Percentiles rank a stretch among this genome's conserved stretches.
Conservation (phyloP, 2,113 vertebrate genomes). For the Anolis sagrei region DNA sequence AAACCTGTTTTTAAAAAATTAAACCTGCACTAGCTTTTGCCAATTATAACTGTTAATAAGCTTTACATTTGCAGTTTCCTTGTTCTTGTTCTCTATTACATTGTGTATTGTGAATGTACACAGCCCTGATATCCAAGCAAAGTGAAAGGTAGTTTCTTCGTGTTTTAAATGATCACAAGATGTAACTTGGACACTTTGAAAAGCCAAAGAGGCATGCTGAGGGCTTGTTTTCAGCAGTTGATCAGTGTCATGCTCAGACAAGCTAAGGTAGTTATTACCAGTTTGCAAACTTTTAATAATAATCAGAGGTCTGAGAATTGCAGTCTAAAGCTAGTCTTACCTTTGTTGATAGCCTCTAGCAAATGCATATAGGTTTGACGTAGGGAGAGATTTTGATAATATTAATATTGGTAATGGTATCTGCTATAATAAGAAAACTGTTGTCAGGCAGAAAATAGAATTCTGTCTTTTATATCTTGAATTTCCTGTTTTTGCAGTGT, state of each 20-base stretch:
- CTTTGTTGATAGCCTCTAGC: too few relatives aligned
- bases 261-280: too few relatives aligned
- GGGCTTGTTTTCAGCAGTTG: too few relatives aligned
- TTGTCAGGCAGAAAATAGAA: background rate
- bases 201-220: background rate
- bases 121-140: background rate
- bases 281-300: too few relatives aligned
- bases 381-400: too few relatives aligned
- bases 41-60: background rate
- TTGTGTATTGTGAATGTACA: background rate
- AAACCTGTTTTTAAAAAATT: too few relatives aligned
- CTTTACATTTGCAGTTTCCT: background rate
- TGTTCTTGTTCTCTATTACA: background rate
- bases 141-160: background rate
- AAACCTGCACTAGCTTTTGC: background rate
- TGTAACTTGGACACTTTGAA: background rate
- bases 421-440: background rate
- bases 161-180: background rate
- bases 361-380: too few relatives aligned
- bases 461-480: background rate
- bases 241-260: too few relatives aligned
- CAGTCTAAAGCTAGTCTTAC: too few relatives aligned
- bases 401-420: background rate
- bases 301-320: too few relatives aligned
- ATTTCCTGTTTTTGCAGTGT: background rate